These are phyloP conservation scores for Elgonia sp. DNA, from an alignment of 2,888 invertebrate species.

Conservation along the genomic window DNA sequence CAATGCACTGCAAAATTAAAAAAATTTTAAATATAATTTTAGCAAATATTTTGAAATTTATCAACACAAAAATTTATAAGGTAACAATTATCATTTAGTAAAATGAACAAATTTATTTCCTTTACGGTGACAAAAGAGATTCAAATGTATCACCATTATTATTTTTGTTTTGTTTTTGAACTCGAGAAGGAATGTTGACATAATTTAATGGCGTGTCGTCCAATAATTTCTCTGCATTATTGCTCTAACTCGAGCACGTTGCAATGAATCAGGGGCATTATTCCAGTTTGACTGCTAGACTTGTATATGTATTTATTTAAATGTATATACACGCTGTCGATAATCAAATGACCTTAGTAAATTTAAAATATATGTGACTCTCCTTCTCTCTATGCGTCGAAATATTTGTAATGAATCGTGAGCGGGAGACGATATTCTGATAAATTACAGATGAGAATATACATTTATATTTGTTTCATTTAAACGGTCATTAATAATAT, in stretches of 20 bases:
- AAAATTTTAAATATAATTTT: too few species aligned
- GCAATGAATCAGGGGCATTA: conserved; percentile 61
- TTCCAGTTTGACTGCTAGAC: conserved; percentile 36
- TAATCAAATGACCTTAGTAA: conserved; percentile 51
- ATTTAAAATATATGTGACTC: conserved; percentile 54
- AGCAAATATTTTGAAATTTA: not conserved
- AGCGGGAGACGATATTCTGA: not conserved
- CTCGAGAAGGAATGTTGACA: conserved; percentile 51
- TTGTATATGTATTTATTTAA: conserved; percentile 47
- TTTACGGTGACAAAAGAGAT: not conserved
- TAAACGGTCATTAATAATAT: too few species aligned
- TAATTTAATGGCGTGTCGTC: conserved; percentile 58
- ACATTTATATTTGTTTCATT: too few species aligned
- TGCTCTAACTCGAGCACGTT: conserved; percentile 60
- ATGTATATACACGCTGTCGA: conserved; percentile 33
- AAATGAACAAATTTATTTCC: too few species aligned
- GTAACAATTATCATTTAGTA: too few species aligned
- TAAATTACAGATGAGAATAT: not conserved
- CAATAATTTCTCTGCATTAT: conserved; percentile 65
- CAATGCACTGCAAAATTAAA: too few species aligned
- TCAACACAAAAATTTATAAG: not conserved
- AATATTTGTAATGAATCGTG: conserved; percentile 36
- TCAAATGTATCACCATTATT: not conserved
- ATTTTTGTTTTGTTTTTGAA: conserved; percentile 20
- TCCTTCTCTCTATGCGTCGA: conserved; percentile 43